Evolutionary conservation across 2,888 invertebrate genomes (phyloP), one percentile per base, ranked within the genome.

Genomic region (Cyrtodaria siliqua): DNA sequence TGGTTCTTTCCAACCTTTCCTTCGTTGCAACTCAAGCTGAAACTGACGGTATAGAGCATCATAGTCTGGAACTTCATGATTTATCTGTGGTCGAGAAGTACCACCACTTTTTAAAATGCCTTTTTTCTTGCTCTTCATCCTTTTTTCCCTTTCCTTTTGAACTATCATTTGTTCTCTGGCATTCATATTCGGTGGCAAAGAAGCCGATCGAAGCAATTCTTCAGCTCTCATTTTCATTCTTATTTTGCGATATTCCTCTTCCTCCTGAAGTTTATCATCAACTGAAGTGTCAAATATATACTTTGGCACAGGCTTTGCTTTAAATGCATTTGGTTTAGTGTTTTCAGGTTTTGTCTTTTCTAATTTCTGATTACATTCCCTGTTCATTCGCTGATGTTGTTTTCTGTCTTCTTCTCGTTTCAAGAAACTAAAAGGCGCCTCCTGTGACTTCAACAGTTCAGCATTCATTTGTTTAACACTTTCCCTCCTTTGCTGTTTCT

Each of bases 341-440:
- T 70, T 64, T 42, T 63, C 68, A 42, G 59, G 50, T 2, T n/a
- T 33, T 9, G 1, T 14, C 18, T n/a, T 33, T 33, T 79, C 29
- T 38, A 16, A 40, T 59, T 61, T 50, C 42, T 76, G 40, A 70
- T 69, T 69, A 53, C 64, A 68, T 8, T 71, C 70, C 56, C 71
- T 64, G 14, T 68, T 56, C 64, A 78, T 57, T 60, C 82, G 76
- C 52, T 73, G 73, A 59, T 87, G 84, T 26, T 77, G 70, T 56
- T 87, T 87, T 71, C 87, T 88, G 57, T 90, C 88, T 66, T 86
- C 84, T 81, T 92, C 92, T 67, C 91, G 84, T 60, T 85, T 87
- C 44, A 83, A 66, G 82, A 93, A 92, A 57, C 89, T 90, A 64
- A 93, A 93, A 38, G 93, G 93, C 52, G 91, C 90, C 78, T 90